These are phyloP conservation scores for Chrosomus eos DNA, from an alignment of 2,797 vertebrate species.

Conservation along the genomic window DNA sequence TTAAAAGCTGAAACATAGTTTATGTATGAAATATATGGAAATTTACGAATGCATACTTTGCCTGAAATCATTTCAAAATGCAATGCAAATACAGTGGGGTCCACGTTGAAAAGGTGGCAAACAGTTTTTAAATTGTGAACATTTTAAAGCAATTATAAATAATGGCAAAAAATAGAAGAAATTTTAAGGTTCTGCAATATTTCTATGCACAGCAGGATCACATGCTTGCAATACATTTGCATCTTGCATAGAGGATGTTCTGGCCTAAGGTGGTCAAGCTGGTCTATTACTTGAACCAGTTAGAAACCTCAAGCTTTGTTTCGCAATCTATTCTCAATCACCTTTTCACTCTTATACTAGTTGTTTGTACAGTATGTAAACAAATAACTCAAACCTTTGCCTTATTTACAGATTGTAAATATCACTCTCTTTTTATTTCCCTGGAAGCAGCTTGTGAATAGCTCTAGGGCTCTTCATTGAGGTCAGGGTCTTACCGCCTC, in stretches of 20 bases:
- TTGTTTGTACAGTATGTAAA: neutral
- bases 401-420: neutral
- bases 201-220: too few species aligned
- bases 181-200: neutral
- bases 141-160: neutral
- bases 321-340: neutral
- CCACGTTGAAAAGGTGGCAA: neutral
- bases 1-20: neutral
- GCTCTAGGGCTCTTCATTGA: slow-evolving; percentile 39
- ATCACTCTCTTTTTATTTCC: neutral
- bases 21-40: neutral
- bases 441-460: slow-evolving; percentile 30
- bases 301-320: neutral
- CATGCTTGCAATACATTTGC: neutral
- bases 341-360: neutral
- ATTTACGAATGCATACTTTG: neutral
- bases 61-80: neutral
- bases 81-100: neutral
- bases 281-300: neutral
- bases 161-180: neutral
- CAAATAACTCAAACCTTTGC: neutral
- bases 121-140: neutral
- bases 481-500: slow-evolving; percentile 59
- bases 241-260: neutral
- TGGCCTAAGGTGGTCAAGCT: neutral